A percentile compares a stretch with the other conserved stretches of the same genome.
These are phyloP conservation scores for Luffia ferchaultella DNA, from an alignment of 2,888 invertebrate species.

Conservation along the genomic window DNA sequence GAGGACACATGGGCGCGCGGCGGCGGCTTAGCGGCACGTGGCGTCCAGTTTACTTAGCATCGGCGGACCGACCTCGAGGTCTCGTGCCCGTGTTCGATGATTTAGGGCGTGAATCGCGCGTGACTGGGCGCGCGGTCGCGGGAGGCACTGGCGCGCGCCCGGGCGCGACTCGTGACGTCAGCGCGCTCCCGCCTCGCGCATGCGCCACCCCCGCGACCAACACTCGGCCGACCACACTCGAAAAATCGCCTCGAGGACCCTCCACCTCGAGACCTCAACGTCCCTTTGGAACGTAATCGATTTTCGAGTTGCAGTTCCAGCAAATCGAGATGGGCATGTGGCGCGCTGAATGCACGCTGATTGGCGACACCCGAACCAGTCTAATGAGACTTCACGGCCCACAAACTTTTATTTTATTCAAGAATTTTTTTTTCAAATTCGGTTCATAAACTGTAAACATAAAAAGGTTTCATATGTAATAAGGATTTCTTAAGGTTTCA, in stretches of 20 bases:
- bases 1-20: slow-evolving; percentile 7
- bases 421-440: no score
- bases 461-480: no score
- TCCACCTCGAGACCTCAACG: slow-evolving; percentile 60
- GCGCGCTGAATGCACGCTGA: slow-evolving; percentile 5
- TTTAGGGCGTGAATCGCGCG: slow-evolving; percentile 49
- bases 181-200: slow-evolving; percentile 47
- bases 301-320: slow-evolving; percentile 58
- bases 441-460: no score
- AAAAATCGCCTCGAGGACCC: slow-evolving; percentile 52
- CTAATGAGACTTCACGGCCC: no score
- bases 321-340: slow-evolving; percentile 49
- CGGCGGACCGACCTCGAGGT: slow-evolving; percentile 15
- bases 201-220: slow-evolving; percentile 29
- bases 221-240: slow-evolving; percentile 33
- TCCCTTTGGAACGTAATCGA: slow-evolving; percentile 60
- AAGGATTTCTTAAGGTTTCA: no score
- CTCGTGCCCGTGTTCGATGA: slow-evolving; percentile 34
- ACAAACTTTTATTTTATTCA: no score
- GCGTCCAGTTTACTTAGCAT: slow-evolving; percentile 23
- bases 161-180: slow-evolving; percentile 58
- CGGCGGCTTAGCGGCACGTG: neutral
- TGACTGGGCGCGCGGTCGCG: slow-evolving; percentile 54
- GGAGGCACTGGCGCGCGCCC: slow-evolving; percentile 50
- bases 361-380: no score